Evolutionary conservation across 37 sponge, comb jelly and placozoan species (phyloP), one percentile per base, ranked within the genome.

Genomic region (Aplysina aerophoba): DNA sequence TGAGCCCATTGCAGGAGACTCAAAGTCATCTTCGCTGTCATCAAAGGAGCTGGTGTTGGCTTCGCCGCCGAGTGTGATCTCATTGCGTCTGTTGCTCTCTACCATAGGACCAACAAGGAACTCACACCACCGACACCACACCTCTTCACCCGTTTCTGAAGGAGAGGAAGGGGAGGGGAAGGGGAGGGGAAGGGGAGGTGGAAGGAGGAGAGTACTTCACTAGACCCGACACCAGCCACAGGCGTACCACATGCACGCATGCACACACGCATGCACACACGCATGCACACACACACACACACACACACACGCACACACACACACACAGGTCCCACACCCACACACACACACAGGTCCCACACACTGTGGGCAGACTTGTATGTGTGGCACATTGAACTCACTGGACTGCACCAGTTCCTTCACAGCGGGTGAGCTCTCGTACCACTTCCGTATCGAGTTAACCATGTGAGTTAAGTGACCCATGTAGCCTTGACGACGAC

Each of bases 401-500:
- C 83, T 27, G 1, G 28, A 28, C 27, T 87, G 81, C 16, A 87
- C 36, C 33, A 71, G 5, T 30, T 55, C 69, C 31, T 31, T 33
- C 50, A 87, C 4, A 11, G 17, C 40, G 17, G 81, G 59, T 55
- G 74, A 41, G 16, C 21, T 25, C 54, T 86, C 85, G 27, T 38
- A 13, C 71, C 84, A 84, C 40, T 81, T 44, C 60, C 36, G 2
- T 50, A 88, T 56, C 30, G 38, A 14, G 71, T 91, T 90, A 33
- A 71, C 78, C 36, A 95, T 92, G 55, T 80, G 37, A 16, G 83
- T 74, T 37, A 95, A 87, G 83, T 95, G 90, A 74, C 95, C 95
- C 95, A 95, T 95, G 88, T 92, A 89, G 33, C 95, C 95, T 74
- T 84, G 86, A 41, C 95, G 87, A 83, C 81, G 80, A 24, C 85